phyloP scores from a whole-genome alignment of 2,888 invertebrate genomes.

The Heliconius charithonia region DNA sequence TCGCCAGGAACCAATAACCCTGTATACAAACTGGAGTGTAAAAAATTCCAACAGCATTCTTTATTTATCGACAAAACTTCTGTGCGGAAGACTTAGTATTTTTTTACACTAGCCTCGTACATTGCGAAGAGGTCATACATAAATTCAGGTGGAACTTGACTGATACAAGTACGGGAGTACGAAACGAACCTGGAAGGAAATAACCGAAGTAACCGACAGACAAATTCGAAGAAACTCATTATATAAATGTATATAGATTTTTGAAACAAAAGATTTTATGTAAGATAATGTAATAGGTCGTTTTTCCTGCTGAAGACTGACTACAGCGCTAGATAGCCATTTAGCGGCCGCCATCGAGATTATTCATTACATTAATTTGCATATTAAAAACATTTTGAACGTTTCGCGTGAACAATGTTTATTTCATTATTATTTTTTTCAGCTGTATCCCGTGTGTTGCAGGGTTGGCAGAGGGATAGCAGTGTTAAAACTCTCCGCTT shows the following conservation, averaged over 20 bases:
- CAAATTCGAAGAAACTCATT: slow-evolving; percentile 14
- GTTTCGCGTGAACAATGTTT: background rate
- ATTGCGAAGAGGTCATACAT: slow-evolving; percentile 49
- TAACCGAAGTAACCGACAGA: slow-evolving; percentile 6
- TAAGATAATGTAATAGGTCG: slow-evolving; percentile 5
- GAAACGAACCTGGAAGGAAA: slow-evolving; percentile 33
- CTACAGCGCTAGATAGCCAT: slow-evolving; percentile 11
- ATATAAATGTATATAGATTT: slow-evolving; percentile 23
- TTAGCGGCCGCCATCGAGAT: slow-evolving; percentile 12
- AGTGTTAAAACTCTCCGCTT: too few relatives aligned
- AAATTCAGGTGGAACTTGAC: slow-evolving; percentile 49
- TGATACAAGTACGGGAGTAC: slow-evolving; percentile 44
- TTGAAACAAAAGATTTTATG: slow-evolving; percentile 14
- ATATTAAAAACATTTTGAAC: slow-evolving; percentile 4
- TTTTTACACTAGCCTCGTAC: slow-evolving; percentile 42
- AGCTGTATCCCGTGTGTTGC: too few relatives aligned
- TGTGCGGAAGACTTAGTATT: slow-evolving; percentile 37
- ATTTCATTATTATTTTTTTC: too few relatives aligned
- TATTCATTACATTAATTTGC: slow-evolving; percentile 2
- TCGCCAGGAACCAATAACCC: slow-evolving; percentile 12
- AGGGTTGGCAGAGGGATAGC: too few relatives aligned
- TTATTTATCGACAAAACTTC: slow-evolving; percentile 43
- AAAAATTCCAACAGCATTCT: slow-evolving; percentile 39
- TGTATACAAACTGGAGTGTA: slow-evolving; percentile 32
- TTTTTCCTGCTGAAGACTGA: slow-evolving; percentile 10